Evolutionary conservation across 2,113 vertebrate species (phyloP).

Genomic region (Eudyptes chrysolophus): DNA sequence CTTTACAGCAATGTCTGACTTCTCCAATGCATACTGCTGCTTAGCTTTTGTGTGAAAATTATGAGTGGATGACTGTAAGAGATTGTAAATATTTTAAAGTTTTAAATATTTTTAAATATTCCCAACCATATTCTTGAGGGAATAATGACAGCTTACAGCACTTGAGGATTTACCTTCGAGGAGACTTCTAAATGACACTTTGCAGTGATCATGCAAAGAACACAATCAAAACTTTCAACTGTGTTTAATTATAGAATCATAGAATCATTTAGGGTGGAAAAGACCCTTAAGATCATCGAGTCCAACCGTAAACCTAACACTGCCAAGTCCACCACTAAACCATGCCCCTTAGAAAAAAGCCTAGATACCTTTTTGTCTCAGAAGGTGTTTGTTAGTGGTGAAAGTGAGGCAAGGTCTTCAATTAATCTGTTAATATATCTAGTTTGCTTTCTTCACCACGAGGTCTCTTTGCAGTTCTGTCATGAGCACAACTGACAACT

Average conservation of each 20-base stretch:
- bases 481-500: neutral
- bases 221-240: neutral
- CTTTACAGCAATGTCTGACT: neutral
- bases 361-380: neutral
- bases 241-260: neutral
- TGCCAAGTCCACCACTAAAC: neutral
- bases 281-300: neutral
- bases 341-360: neutral
- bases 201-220: neutral
- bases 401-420: neutral
- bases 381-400: neutral
- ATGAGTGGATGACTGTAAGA: neutral
- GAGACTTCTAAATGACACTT: neutral
- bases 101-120: neutral
- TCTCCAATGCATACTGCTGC: neutral
- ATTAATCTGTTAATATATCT: neutral
- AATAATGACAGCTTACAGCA: neutral
- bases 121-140: neutral
- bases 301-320: neutral
- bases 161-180: neutral
- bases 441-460: neutral
- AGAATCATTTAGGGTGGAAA: neutral
- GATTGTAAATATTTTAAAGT: neutral
- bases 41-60: neutral
- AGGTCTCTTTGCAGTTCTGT: neutral